Percentiles rank a stretch among this genome's conserved stretches.
phyloP scores from a whole-genome alignment of 2,797 vertebrate species.

The Semotilus atromaculatus region DNA sequence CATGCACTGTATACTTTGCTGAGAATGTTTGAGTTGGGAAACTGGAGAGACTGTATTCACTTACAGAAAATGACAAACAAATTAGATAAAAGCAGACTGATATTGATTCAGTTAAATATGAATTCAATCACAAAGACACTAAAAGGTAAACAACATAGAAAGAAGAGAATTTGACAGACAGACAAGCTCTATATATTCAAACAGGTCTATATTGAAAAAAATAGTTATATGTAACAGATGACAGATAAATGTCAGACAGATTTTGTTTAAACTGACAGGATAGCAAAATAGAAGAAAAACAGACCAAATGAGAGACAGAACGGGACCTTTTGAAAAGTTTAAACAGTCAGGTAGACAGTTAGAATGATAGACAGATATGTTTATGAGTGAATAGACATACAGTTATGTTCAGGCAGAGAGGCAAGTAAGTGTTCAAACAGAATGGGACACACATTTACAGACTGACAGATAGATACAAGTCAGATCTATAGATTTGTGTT shows the following conservation, averaged over 20 bases:
- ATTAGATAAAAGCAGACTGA: slow-evolving; percentile 1
- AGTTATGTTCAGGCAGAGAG: not conserved
- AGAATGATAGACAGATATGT: not conserved
- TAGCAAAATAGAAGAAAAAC: not conserved
- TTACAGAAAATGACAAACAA: not conserved
- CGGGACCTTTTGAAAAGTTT: not conserved
- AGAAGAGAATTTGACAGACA: not conserved
- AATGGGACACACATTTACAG: not conserved
- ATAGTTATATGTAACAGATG: not conserved
- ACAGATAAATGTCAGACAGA: not conserved
- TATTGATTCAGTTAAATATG: slow-evolving; percentile 14
- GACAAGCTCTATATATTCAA: not conserved
- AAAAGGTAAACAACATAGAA: not conserved
- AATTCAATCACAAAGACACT: not conserved
- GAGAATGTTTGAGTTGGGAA: not conserved
- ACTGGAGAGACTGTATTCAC: not conserved
- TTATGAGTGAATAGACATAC: not conserved
- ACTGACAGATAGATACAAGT: not conserved
- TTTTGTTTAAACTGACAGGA: not conserved
- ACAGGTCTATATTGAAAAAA: no score
- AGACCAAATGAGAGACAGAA: not conserved
- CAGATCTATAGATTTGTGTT: not conserved
- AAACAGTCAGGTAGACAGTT: not conserved
- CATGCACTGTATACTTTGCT: not conserved
- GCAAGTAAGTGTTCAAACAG: not conserved